Conservation (phyloP, 2,888 invertebrate genomes). For the Zygogramma bicolorata region DNA sequence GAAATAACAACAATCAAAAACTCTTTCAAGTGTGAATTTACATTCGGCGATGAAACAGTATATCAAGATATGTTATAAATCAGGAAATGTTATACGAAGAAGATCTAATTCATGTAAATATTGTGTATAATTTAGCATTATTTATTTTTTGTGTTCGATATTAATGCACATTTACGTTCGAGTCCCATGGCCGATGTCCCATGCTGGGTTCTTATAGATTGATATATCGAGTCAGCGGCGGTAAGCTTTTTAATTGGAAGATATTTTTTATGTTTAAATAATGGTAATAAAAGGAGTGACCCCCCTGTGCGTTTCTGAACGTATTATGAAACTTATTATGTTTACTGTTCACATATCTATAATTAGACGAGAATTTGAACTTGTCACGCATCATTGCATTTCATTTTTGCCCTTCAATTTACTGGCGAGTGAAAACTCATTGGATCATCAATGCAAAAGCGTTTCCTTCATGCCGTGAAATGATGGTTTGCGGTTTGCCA, state of each 20-base stretch:
- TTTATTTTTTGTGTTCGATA: constrained; percentile 61
- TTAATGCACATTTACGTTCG: constrained; percentile 61
- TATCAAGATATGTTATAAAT: constrained; percentile 20
- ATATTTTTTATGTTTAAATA: constrained; percentile 67
- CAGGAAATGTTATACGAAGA: constrained; percentile 27
- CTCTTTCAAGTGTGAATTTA: not conserved
- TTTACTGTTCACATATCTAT: constrained; percentile 52
- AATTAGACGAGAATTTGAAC: constrained; percentile 54
- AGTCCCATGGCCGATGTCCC: constrained; percentile 61
- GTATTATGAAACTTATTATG: constrained; percentile 59
- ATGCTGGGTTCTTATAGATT: constrained; percentile 66
- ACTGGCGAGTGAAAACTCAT: too few relatives aligned
- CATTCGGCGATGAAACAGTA: not conserved
- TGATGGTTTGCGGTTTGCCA: too few relatives aligned
- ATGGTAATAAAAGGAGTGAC: constrained; percentile 65
- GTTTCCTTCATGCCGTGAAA: too few relatives aligned
- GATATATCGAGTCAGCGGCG: constrained; percentile 67
- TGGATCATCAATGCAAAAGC: too few relatives aligned
- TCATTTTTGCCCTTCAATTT: too few relatives aligned
- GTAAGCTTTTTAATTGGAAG: constrained; percentile 67
- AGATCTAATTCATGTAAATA: constrained; percentile 35
- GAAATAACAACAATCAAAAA: too few relatives aligned
- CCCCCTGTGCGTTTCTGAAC: constrained; percentile 59
- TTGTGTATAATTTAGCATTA: constrained; percentile 57
- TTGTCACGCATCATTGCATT: too few relatives aligned